These are phyloP conservation scores for Psilopogon haemacephalus DNA, from an alignment of 2,113 vertebrate species.

Conservation along the genomic window DNA sequence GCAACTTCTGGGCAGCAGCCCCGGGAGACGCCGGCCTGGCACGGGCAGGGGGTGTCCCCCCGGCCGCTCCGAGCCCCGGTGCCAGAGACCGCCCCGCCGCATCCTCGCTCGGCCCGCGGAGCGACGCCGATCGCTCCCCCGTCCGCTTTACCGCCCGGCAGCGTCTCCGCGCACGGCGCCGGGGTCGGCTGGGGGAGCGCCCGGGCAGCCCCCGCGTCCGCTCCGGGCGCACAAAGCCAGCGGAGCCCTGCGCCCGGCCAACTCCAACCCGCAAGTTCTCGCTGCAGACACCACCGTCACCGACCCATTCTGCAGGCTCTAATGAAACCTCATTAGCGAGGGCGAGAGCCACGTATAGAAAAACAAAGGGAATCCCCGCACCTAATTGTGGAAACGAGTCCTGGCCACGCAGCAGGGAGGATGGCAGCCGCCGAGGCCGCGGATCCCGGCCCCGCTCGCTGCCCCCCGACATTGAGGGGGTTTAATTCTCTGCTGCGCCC, in stretches of 20 bases:
- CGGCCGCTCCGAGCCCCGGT: background rate
- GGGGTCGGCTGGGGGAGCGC: background rate
- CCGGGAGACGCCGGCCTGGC: background rate
- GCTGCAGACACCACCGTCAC: background rate
- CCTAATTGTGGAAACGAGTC: background rate
- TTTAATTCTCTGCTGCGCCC: background rate
- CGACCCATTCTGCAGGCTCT: background rate
- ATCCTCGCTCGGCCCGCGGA: background rate
- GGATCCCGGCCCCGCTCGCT: background rate
- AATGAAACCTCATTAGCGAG: background rate
- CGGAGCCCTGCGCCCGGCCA: background rate
- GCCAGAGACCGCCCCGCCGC: background rate
- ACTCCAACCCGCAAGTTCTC: slow-evolving; percentile 11
- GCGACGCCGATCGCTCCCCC: background rate
- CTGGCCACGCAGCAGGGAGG: background rate
- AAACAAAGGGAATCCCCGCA: background rate
- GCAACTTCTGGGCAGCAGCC: background rate
- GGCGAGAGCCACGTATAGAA: background rate
- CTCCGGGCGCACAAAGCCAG: background rate
- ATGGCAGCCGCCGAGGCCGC: background rate
- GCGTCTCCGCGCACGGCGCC: background rate
- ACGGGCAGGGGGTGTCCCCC: background rate
- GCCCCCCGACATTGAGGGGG: background rate
- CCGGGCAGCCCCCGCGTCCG: background rate
- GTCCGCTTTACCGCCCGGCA: background rate